Base-by-base conservation (phyloP, 53 echinoderm and acorn worm species). In the Stichopus horrens region DNA sequence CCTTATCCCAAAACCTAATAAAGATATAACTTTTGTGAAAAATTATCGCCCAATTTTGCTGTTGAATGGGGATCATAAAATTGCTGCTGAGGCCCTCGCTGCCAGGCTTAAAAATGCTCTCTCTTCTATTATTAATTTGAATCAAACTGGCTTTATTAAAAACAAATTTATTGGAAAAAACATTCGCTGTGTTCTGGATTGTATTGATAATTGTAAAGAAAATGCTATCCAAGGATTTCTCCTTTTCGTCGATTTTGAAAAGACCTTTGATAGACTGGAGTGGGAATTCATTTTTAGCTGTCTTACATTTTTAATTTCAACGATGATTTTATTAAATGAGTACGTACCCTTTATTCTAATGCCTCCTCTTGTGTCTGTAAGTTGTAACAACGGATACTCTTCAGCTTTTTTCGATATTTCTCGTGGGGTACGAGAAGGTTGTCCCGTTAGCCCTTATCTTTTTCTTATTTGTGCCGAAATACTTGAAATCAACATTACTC, bases 151-250 rank as follows among this genome's bases (percentile, higher is more conserved):
- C 21, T 89, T 92, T 79, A 58, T 93, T 6, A 56, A 81, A 53
- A 86, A 71, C 8, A 71, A 78, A 8, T 84, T 76, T 88, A 90
- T 90, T n/a, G 93, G 90, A 4, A 86, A 90, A 83, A 93, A 92
- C 65, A 74, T 83, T 65, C 83, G 88, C 18, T 7, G 22, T 13
- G 67, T 88, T 68, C 65, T 73, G 20, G 87, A 90, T 87, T 37
- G 84, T 7, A 89, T 89, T 75, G 75, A 89, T 84, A 75, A 53
- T 75, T 55, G 55, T 6, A 75, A 88, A 5, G 79, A 53, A 16
- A 54, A 79, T 55, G 66, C 76, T 7, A 78, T 90, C 20, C 84
- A 73, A 59, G 92, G 92, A 66, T 57, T 76, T 9, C 66, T 90
- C 22, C 51, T 79, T 7, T 57, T 56, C 4, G 57, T 82, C 7